These are phyloP conservation scores for Pteronura brasiliensis DNA, from an alignment of 2,113 vertebrate species.

Conservation along the genomic window DNA sequence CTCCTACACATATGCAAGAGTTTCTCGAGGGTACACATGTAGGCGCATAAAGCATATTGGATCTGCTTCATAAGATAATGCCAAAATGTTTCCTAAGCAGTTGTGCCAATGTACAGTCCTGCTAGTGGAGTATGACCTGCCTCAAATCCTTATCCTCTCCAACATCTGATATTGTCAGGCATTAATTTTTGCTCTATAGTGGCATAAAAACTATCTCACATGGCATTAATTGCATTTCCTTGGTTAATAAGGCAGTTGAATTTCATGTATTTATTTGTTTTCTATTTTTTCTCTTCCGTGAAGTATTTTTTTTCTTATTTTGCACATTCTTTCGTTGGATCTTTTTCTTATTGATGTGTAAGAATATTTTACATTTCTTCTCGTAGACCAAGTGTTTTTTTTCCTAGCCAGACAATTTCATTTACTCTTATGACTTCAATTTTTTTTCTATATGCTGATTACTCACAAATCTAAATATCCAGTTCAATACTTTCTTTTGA, in stretches of 20 bases:
- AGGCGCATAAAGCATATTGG: neutral
- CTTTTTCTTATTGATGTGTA: neutral
- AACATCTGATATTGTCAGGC: neutral
- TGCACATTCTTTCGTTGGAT: neutral
- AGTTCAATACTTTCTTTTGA: neutral
- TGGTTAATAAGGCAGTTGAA: neutral
- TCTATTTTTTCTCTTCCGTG: neutral
- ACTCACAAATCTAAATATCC: constrained; percentile 16
- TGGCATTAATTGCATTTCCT: neutral
- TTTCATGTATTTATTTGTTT: constrained; percentile 16
- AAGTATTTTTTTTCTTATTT: constrained; percentile 24
- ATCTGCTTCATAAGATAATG: neutral
- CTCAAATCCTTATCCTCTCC: neutral
- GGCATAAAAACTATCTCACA: neutral
- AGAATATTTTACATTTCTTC: constrained; percentile 12
- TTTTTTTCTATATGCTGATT: neutral
- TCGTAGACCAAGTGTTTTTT: neutral
- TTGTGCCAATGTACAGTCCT: neutral
- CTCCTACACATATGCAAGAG: neutral
- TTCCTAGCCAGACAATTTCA: neutral
- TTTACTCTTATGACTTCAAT: neutral
- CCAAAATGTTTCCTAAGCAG: neutral
- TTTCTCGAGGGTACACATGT: neutral
- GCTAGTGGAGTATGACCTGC: neutral
- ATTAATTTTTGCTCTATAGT: neutral